Evolutionary conservation across 2,113 vertebrate species (phyloP).

Genomic region (Triplophysa tibetana): DNA sequence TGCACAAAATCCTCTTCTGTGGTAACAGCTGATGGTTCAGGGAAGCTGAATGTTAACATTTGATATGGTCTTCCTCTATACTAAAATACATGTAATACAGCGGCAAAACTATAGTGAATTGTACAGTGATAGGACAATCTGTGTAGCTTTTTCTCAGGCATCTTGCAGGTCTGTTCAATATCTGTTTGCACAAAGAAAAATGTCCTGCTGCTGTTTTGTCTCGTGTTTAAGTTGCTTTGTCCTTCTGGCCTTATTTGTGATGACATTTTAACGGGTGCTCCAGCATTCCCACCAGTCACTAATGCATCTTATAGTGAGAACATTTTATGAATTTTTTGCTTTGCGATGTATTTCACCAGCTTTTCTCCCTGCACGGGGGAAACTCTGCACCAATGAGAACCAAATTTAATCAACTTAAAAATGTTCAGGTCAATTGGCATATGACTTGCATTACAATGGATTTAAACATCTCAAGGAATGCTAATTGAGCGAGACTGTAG

Average conservation of each 20-base stretch:
- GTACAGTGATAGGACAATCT: neutral
- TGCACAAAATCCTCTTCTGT: neutral
- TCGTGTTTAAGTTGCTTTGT: neutral
- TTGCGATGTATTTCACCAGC: neutral
- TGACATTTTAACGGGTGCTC: neutral
- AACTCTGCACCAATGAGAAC: slow-evolving; percentile 11
- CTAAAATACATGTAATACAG: neutral
- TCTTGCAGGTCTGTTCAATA: neutral
- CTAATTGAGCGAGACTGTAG: neutral
- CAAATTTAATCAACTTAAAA: slow-evolving; percentile 43
- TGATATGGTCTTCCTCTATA: neutral
- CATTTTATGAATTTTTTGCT: slow-evolving; percentile 36
- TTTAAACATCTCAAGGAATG: slow-evolving; percentile 1
- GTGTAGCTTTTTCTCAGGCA: neutral
- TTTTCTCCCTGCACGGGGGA: neutral
- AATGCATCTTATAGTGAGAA: neutral
- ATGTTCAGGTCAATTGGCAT: slow-evolving; percentile 8
- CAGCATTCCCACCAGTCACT: neutral
- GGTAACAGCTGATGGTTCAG: slow-evolving; percentile 16
- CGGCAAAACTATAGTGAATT: neutral
- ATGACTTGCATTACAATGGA: slow-evolving; percentile 31
- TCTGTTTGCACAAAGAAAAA: neutral
- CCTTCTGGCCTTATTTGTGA: neutral
- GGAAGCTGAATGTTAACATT: slow-evolving; percentile 17
- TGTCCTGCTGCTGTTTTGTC: neutral